phyloP scores from a whole-genome alignment of 2,113 vertebrate species.

The Phaethon lepturus region DNA sequence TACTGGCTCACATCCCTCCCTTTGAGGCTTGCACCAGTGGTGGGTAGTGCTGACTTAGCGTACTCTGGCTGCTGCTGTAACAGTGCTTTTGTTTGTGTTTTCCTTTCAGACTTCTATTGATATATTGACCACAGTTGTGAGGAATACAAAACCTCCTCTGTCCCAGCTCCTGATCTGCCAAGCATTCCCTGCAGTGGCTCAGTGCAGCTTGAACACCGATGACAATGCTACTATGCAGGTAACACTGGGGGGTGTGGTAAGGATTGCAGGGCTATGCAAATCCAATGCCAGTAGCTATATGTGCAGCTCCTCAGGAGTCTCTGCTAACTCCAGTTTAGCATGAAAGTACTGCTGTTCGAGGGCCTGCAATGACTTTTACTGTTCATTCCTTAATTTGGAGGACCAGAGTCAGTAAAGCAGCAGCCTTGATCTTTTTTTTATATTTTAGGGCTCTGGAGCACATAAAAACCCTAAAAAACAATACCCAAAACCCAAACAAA shows the following conservation, averaged over 20 bases:
- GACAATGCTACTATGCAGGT: constrained; percentile 99
- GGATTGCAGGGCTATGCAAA: neutral
- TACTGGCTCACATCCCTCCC: neutral
- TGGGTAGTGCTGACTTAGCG: neutral
- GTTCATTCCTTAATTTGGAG: neutral
- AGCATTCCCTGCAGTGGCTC: constrained; percentile 94
- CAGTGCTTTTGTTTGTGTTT: neutral
- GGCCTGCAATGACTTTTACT: neutral
- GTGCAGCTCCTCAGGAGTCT: neutral
- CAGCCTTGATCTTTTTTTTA: neutral
- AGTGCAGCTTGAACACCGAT: constrained; percentile 94
- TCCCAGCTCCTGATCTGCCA: constrained; percentile 96
- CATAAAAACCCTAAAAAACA: neutral
- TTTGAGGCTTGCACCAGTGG: neutral
- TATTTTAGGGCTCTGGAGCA: neutral
- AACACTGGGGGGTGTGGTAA: neutral
- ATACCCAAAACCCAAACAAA: neutral
- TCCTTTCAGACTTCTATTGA: constrained; percentile 91
- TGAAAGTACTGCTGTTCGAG: neutral
- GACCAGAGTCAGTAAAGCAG: neutral
- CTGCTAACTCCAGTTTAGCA: neutral
- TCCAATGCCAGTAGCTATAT: neutral
- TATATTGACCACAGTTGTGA: constrained; percentile 95
- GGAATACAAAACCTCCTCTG: constrained; percentile 92
- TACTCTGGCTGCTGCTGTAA: neutral